These are phyloP conservation scores for Siphlonurus alternatus DNA, from an alignment of 2,888 invertebrate species.

Conservation along the genomic window DNA sequence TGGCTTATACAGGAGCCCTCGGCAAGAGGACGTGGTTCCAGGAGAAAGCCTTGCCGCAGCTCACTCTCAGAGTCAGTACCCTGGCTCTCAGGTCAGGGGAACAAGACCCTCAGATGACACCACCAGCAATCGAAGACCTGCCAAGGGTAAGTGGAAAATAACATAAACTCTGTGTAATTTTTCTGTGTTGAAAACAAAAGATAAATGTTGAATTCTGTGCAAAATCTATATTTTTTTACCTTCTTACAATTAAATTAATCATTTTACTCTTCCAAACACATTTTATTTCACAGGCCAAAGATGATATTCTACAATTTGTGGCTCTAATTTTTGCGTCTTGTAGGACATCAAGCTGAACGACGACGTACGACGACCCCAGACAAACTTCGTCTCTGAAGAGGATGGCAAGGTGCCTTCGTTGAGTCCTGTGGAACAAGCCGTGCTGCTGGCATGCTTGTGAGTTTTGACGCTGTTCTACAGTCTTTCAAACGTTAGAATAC, in stretches of 20 bases:
- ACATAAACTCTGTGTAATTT: too few relatives aligned
- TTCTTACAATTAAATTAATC: too few relatives aligned
- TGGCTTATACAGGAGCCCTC: conserved; percentile 61
- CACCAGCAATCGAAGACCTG: not conserved
- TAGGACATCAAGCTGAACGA: conserved; percentile 58
- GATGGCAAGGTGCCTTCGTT: conserved; percentile 33
- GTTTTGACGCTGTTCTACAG: conserved; percentile 21
- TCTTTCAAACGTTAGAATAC: too few relatives aligned
- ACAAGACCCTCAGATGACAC: conserved; percentile 25
- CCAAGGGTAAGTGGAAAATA: conserved; percentile 7
- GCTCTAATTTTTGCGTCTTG: conserved; percentile 8
- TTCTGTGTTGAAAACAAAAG: conserved; percentile 5
- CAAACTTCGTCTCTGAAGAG: conserved; percentile 46
- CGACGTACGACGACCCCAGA: conserved; percentile 67
- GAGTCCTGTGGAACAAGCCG: conserved; percentile 57
- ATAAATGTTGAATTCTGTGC: not conserved
- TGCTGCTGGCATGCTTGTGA: conserved; percentile 61
- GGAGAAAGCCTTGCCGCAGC: conserved; percentile 61
- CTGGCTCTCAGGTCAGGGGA: conserved; percentile 27
- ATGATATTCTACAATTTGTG: not conserved
- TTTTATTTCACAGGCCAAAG: too few relatives aligned
- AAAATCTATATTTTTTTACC: too few relatives aligned
- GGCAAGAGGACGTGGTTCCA: conserved; percentile 88
- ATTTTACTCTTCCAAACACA: too few relatives aligned
- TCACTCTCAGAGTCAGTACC: conserved; percentile 50